A percentile compares a stretch with the other conserved stretches of the same genome.
Conservation (phyloP, 2,888 invertebrate genomes). For the Macrostomum cliftonense region DNA sequence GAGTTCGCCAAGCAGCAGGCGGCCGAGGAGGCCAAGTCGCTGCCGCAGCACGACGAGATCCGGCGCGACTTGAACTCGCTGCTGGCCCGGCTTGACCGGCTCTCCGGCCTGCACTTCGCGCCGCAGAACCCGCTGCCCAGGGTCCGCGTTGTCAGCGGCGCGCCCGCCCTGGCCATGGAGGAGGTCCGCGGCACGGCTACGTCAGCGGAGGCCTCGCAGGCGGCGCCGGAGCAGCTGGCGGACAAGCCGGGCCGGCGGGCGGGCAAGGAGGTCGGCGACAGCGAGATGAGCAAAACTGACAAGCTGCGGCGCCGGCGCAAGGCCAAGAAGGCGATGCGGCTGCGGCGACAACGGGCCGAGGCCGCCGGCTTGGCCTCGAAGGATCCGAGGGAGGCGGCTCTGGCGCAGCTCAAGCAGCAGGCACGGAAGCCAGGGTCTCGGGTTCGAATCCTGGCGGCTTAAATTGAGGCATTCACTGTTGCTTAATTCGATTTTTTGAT, state of each 20-base stretch:
- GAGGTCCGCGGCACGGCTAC: slow-evolving; percentile 79
- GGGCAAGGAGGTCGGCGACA: slow-evolving; percentile 48
- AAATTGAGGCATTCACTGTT: too few species aligned
- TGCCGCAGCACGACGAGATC: slow-evolving; percentile 59
- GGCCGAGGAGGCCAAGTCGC: slow-evolving; percentile 36
- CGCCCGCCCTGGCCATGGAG: slow-evolving; percentile 75
- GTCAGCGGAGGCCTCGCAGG: slow-evolving; percentile 62
- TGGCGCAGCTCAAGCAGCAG: too few species aligned
- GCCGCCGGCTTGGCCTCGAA: too few species aligned
- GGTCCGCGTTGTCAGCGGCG: slow-evolving; percentile 67
- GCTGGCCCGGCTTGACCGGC: slow-evolving; percentile 67
- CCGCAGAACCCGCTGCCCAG: slow-evolving; percentile 61
- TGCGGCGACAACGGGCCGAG: slow-evolving; percentile 24
- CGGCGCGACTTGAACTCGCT: slow-evolving; percentile 53
- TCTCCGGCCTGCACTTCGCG: slow-evolving; percentile 80
- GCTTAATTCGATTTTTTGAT: too few species aligned
- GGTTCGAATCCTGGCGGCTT: too few species aligned
- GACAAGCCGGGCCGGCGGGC: not conserved
- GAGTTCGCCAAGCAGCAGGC: slow-evolving; percentile 41
- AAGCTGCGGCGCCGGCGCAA: slow-evolving; percentile 62
- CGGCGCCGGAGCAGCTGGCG: slow-evolving; percentile 68
- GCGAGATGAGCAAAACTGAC: slow-evolving; percentile 65
- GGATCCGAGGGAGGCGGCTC: too few species aligned
- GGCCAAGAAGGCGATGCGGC: slow-evolving; percentile 27
- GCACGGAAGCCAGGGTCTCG: too few species aligned